A percentile compares a stretch with the other conserved stretches of the same genome.
Evolutionary conservation across 2,113 vertebrate species (phyloP).

Genomic region (Xyrauchen texanus): DNA sequence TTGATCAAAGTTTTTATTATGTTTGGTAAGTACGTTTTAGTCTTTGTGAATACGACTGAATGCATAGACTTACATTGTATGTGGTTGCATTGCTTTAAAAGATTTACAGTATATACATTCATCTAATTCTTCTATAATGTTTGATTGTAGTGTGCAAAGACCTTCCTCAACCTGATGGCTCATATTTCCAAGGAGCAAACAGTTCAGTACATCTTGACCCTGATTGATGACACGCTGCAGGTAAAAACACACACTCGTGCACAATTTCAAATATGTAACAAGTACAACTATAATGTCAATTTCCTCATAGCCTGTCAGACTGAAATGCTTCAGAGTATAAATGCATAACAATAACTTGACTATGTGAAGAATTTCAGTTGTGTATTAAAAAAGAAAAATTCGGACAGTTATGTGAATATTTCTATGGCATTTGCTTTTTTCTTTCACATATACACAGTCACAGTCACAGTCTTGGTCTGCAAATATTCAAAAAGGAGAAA

Average conservation of each 20-base stretch:
- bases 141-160: conserved; percentile 89
- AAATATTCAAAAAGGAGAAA: conserved; percentile 1
- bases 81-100: conserved; percentile 8
- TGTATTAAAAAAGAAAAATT: too few relatives aligned
- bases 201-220: conserved; percentile 95
- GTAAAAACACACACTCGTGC: conserved; percentile 66
- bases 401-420: neutral
- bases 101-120: neutral
- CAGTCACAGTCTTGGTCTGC: neutral
- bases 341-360: too few relatives aligned
- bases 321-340: too few relatives aligned
- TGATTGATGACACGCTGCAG: conserved; percentile 98
- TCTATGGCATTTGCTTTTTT: neutral
- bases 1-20: too few relatives aligned
- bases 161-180: conserved; percentile 98
- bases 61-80: neutral
- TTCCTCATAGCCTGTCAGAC: too few relatives aligned
- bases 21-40: too few relatives aligned
- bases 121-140: neutral
- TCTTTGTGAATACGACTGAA: too few relatives aligned
- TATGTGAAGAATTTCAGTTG: too few relatives aligned
- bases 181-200: conserved; percentile 99
- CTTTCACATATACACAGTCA: neutral
- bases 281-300: neutral
- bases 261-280: neutral